Conservation (phyloP, 2,888 invertebrate species). For the Scelioninae gen. 1 region DNA sequence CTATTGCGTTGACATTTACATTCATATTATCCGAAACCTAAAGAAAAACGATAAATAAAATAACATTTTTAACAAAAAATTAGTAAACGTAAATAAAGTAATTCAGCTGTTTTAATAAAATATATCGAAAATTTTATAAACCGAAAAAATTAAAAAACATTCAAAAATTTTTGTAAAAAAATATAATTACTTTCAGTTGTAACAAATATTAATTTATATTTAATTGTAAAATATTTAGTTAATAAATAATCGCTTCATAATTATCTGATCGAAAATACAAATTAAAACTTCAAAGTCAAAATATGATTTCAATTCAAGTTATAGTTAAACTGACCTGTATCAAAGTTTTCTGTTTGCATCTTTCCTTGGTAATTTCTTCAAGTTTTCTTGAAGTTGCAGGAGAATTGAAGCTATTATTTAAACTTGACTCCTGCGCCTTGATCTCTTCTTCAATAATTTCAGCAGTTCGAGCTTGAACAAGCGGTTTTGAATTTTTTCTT, state of each 20-base stretch:
- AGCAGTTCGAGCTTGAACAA: conserved; percentile 84
- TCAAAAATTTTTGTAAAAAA: no score
- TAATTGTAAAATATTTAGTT: no score
- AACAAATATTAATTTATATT: no score
- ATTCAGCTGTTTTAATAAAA: no score
- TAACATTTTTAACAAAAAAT: neutral
- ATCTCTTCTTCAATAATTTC: conserved; percentile 85
- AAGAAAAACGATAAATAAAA: conserved; percentile 29
- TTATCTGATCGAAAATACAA: no score
- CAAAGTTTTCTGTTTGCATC: conserved; percentile 92
- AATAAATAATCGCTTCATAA: no score
- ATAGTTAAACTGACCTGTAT: conserved; percentile 85
- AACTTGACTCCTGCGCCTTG: conserved; percentile 77
- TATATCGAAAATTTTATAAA: no score
- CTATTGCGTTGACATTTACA: neutral
- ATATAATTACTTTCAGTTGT: neutral
- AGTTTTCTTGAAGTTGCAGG: conserved; percentile 88
- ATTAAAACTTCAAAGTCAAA: no score
- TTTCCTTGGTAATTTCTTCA: conserved; percentile 91
- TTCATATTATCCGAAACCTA: conserved; percentile 26
- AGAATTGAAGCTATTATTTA: conserved; percentile 83
- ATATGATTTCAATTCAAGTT: neutral
- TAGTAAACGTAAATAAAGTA: no score
- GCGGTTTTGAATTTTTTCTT: conserved; percentile 84
- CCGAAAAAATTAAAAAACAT: no score